These are phyloP conservation scores for Buphagus erythrorhynchus DNA, from an alignment of 2,797 vertebrate genomes.

Conservation along the genomic window DNA sequence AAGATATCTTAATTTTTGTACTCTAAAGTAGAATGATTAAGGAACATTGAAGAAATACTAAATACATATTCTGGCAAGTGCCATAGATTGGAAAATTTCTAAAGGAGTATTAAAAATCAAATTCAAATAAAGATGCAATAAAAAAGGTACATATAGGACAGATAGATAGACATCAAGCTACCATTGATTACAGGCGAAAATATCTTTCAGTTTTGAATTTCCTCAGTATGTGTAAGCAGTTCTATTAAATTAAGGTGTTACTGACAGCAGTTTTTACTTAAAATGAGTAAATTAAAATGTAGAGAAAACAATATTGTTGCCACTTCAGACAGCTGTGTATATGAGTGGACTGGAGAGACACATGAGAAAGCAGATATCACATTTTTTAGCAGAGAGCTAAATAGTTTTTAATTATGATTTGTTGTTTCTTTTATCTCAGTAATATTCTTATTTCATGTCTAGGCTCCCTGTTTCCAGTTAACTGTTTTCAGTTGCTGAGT, in stretches of 20 bases:
- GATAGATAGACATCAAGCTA: neutral
- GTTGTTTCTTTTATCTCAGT: slow-evolving; percentile 77
- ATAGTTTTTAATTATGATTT: slow-evolving; percentile 75
- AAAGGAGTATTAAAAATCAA: neutral
- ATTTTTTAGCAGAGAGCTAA: neutral
- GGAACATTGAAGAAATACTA: neutral
- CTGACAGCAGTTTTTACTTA: neutral
- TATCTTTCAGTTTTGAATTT: neutral
- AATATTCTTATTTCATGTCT: slow-evolving; percentile 78
- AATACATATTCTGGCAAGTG: neutral
- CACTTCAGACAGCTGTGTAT: neutral
- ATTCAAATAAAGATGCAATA: neutral
- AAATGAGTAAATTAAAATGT: neutral
- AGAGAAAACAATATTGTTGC: neutral
- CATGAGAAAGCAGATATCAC: slow-evolving; percentile 24
- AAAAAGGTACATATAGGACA: neutral
- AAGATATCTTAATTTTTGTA: neutral
- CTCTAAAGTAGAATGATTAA: neutral
- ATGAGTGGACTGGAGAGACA: neutral
- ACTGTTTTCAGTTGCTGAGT: too few species aligned
- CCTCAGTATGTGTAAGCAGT: neutral
- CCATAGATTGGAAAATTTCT: neutral
- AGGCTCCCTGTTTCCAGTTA: slow-evolving; percentile 76
- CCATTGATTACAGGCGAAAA: neutral
- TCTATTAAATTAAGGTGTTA: neutral